Percentiles rank a stretch among this genome's conserved stretches.
These are phyloP conservation scores for Montifringilla adamsi DNA, from an alignment of 2,113 vertebrate species.

Conservation along the genomic window DNA sequence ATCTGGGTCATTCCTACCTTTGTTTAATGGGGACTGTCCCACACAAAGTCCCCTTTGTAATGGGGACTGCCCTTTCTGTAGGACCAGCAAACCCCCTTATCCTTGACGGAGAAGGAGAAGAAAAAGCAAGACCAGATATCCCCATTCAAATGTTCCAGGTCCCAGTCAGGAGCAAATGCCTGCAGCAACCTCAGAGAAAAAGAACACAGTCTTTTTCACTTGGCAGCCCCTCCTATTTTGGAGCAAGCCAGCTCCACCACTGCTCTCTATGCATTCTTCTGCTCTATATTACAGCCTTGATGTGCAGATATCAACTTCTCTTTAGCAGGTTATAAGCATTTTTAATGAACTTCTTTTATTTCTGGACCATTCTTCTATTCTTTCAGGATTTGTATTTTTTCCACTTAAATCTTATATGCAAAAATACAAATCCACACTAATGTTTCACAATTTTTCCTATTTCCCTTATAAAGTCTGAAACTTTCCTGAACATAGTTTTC, in stretches of 20 bases:
- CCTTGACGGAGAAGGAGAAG: neutral
- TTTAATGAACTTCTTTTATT: neutral
- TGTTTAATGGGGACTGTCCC: neutral
- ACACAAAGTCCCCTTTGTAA: neutral
- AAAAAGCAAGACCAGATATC: neutral
- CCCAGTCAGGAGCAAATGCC: neutral
- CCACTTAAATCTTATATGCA: neutral
- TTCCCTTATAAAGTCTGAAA: neutral
- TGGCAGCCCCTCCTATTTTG: neutral
- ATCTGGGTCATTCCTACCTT: neutral
- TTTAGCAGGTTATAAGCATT: neutral
- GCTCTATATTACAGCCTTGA: neutral
- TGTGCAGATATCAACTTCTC: neutral
- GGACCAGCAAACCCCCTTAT: rapidly evolving
- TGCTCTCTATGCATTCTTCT: neutral
- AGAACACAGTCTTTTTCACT: neutral
- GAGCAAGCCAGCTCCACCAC: neutral
- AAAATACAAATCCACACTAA: neutral
- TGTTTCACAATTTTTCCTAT: neutral
- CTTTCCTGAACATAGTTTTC: neutral
- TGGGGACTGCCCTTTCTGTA: neutral
- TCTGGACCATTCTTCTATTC: neutral
- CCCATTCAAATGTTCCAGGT: neutral
- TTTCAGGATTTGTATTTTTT: neutral
- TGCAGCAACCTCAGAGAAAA: neutral